Conservation (phyloP, 2,797 vertebrate species). For the Pagetopsis macropterus region DNA sequence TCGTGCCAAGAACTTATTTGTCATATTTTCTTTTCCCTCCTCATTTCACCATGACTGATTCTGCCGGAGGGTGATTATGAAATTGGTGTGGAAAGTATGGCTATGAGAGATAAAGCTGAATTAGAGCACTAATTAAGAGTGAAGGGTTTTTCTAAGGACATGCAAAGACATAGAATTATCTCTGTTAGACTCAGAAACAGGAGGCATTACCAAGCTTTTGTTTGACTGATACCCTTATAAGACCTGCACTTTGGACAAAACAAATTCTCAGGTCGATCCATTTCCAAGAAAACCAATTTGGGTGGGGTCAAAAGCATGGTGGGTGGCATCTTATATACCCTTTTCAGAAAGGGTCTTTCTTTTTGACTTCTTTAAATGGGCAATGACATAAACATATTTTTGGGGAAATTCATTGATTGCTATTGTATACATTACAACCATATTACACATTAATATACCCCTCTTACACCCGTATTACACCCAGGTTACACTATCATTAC, state of each 20-base stretch:
- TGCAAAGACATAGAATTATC: slow-evolving; percentile 16
- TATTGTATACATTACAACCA: too few relatives aligned
- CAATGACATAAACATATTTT: too few relatives aligned
- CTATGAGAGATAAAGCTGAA: slow-evolving; percentile 36
- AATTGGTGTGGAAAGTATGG: slow-evolving; percentile 48
- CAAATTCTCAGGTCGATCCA: neutral
- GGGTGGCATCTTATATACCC: neutral
- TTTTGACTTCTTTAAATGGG: too few relatives aligned
- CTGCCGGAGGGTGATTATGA: slow-evolving; percentile 40
- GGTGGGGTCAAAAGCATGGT: neutral
- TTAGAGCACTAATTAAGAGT: slow-evolving; percentile 37
- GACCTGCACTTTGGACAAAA: neutral
- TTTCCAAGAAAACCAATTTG: neutral
- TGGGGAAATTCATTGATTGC: too few relatives aligned
- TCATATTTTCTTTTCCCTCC: slow-evolving; percentile 25
- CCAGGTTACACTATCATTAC: too few relatives aligned
- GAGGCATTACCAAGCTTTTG: slow-evolving; percentile 1
- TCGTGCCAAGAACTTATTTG: slow-evolving; percentile 44
- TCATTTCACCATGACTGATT: slow-evolving; percentile 2
- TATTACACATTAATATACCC: too few relatives aligned
- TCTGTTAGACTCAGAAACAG: slow-evolving; percentile 13
- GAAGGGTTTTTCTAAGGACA: slow-evolving; percentile 24
- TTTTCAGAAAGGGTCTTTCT: too few relatives aligned
- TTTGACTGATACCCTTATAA: neutral
- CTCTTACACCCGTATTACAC: too few relatives aligned